Conservation (phyloP, 2,797 vertebrate species). For the Trachops cirrhosus region DNA sequence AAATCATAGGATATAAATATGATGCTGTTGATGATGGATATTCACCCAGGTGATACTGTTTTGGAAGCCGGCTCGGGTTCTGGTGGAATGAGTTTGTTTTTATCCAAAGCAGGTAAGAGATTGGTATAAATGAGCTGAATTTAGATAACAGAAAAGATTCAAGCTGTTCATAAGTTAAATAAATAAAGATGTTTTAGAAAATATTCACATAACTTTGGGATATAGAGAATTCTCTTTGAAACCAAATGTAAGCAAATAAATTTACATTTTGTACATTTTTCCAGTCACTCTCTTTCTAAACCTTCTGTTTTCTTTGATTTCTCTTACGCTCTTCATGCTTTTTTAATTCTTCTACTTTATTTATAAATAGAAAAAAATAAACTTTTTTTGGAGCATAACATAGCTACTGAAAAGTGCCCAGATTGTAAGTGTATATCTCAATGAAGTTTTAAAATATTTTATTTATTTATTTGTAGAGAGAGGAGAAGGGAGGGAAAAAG, state of each 20-base stretch:
- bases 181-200: not conserved
- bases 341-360: not conserved
- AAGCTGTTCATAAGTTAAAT: not conserved
- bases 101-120: conserved; percentile 92
- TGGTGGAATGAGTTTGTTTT: conserved; percentile 92
- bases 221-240: not conserved
- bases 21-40: conserved; percentile 90
- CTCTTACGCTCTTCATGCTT: not conserved
- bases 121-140: not conserved
- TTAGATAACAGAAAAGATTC: not conserved
- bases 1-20: conserved; percentile 84
- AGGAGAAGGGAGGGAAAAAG: not conserved
- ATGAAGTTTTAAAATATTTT: not conserved
- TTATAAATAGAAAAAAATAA: not conserved
- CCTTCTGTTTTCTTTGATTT: not conserved
- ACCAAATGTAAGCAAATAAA: not conserved
- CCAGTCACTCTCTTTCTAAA: not conserved
- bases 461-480: not conserved
- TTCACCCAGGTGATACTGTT: conserved; percentile 89
- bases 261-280: conserved; percentile 13
- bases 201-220: not conserved
- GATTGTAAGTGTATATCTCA: not conserved
- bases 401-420: not conserved
- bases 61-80: conserved; percentile 94
- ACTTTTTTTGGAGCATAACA: not conserved